phyloP scores from a whole-genome alignment of 2,797 vertebrate genomes.

The Emydoidea blandingii region DNA sequence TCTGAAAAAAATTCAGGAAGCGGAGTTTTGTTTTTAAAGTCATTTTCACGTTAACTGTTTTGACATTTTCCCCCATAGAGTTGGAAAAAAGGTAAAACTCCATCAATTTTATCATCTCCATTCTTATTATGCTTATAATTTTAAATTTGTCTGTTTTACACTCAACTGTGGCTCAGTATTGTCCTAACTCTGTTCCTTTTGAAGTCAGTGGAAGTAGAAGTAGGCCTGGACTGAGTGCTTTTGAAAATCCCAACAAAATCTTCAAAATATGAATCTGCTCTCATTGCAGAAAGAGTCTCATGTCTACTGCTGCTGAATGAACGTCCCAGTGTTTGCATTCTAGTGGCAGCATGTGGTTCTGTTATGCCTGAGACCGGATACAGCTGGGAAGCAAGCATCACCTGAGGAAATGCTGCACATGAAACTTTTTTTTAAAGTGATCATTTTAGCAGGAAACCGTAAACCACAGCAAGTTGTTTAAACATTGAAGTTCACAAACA shows the following conservation, averaged over 20 bases:
- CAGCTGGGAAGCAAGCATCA: constrained; percentile 68
- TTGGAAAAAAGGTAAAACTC: rapidly evolving
- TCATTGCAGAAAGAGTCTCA: constrained; percentile 14
- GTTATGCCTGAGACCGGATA: constrained; percentile 66
- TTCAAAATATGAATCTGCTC: constrained; percentile 48
- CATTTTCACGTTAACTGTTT: not conserved
- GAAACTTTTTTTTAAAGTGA: not conserved
- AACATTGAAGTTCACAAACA: constrained; percentile 13
- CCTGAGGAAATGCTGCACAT: constrained; percentile 52
- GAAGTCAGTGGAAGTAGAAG: rapidly evolving
- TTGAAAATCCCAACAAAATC: not conserved
- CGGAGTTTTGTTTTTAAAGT: not conserved
- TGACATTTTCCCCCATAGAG: rapidly evolving
- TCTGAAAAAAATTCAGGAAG: not conserved
- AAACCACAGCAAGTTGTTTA: not conserved
- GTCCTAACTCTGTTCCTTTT: not conserved
- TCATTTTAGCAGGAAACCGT: constrained; percentile 55
- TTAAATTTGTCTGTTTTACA: rapidly evolving
- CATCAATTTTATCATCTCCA: not conserved
- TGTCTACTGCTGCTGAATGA: constrained; percentile 22
- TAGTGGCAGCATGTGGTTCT: constrained; percentile 51
- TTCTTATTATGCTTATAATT: not conserved
- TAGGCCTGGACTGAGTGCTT: not conserved
- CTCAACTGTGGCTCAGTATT: not conserved
- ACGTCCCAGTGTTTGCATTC: constrained; percentile 1